Evolutionary conservation across 2,888 invertebrate genomes (phyloP), one percentile per base, ranked within the genome.

Genomic region (Timema podura): DNA sequence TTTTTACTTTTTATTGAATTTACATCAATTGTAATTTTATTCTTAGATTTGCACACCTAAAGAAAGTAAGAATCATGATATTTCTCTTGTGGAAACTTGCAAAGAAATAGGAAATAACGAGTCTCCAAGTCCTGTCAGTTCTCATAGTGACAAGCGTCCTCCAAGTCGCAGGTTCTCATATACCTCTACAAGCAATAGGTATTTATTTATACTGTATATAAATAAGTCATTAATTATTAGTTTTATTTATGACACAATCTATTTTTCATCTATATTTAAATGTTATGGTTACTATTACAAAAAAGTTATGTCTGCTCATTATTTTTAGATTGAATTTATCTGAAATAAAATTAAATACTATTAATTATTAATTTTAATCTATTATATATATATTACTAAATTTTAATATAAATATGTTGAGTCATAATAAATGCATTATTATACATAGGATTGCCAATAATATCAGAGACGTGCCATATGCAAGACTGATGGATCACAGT

Each of bases 401-500:
- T 51, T 51, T 2, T 13, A 13, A 51, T 51, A 51, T 11, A 51
- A 51, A 51, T 3, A 51, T 51, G 51, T n/a, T 51, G n/a, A n/a
- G n/a, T n/a, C 1, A 51, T n/a, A n/a, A 11, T 13, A 51, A n/a
- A 51, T 51, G 1, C 11, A 11, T 13, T 51, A 51, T 51, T 51
- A n/a, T 51, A 13, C 11, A 15, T 44, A 66, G 66, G 66, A 13
- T 49, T 16, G 44, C 48, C 13, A 44, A 49, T 16, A 85, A 83
- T 44, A 82, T 82, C 73, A 86, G 85, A 74, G 91, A 91, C 76
- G 92, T 93, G 13, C 93, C 93, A 0, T 94, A 93, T 78, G 88
- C 92, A 5, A 86, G 93, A 51, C 82, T 94, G 68, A 86, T 93
- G 7, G 93, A 93, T 76, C 83, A 87, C 0, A 88, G 88, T 77